These are phyloP conservation scores for Jaculus jaculus DNA, from an alignment of 2,113 vertebrate species.

Conservation along the genomic window DNA sequence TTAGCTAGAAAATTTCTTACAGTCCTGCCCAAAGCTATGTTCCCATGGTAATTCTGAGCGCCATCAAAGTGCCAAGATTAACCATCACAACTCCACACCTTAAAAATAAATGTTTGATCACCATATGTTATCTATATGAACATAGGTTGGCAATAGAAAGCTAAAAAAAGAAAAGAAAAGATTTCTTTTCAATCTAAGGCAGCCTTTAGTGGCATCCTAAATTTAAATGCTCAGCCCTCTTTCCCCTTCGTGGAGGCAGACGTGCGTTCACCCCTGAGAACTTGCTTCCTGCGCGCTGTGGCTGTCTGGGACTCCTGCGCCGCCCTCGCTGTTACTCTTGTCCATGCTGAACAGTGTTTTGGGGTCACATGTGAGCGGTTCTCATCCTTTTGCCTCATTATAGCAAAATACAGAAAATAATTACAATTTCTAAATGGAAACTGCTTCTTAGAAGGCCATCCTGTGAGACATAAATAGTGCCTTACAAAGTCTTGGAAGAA, in stretches of 20 bases:
- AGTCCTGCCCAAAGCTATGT: no score
- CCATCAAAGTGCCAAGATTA: no score
- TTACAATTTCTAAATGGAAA: slow-evolving; percentile 32
- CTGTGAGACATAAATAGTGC: background rate
- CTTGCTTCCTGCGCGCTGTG: background rate
- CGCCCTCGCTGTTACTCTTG: slow-evolving; percentile 6
- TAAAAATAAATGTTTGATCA: slow-evolving; percentile 24
- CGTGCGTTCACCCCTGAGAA: background rate
- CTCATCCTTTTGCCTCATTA: slow-evolving; percentile 17
- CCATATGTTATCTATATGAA: no score
- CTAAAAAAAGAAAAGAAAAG: no score
- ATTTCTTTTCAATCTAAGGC: background rate
- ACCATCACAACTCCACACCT: background rate
- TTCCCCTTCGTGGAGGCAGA: background rate
- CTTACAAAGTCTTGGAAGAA: slow-evolving; percentile 1
- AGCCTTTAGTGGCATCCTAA: background rate
- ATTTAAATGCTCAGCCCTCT: slow-evolving; percentile 13
- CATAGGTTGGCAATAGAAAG: no score
- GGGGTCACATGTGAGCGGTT: background rate
- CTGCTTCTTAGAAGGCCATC: background rate
- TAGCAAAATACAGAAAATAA: slow-evolving; percentile 13
- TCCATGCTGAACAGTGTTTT: background rate
- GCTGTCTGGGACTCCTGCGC: background rate
- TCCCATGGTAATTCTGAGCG: no score
- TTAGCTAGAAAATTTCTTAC: no score